phyloP scores from a whole-genome alignment of 2,888 invertebrate genomes.

The Orthosia incerta region DNA sequence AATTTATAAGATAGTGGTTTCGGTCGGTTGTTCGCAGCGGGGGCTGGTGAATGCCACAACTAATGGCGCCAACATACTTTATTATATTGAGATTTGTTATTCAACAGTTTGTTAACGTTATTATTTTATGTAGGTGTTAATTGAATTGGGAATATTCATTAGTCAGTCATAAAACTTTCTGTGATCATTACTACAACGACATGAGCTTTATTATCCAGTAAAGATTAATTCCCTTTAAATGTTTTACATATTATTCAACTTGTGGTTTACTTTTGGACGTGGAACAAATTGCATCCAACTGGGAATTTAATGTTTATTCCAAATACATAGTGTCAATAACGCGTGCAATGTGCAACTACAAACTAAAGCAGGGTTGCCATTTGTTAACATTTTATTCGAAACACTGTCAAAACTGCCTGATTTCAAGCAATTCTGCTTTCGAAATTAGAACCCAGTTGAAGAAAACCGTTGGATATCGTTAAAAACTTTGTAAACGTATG shows the following conservation, averaged over 20 bases:
- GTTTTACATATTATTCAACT: constrained; percentile 39
- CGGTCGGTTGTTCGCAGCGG: constrained; percentile 61
- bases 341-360: constrained; percentile 39
- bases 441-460: constrained; percentile 6
- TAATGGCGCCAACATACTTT: constrained; percentile 70
- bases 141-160: constrained; percentile 68
- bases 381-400: neutral
- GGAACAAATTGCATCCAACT: constrained; percentile 45
- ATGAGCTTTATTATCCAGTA: constrained; percentile 43
- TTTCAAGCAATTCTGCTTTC: neutral
- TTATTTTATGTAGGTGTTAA: constrained; percentile 69
- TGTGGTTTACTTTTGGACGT: constrained; percentile 43
- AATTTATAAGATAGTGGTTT: constrained; percentile 59
- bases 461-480: neutral
- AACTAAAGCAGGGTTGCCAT: constrained; percentile 40
- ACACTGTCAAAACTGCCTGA: neutral
- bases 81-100: constrained; percentile 63
- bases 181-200: constrained; percentile 46
- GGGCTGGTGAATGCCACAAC: constrained; percentile 56
- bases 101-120: constrained; percentile 63
- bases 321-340: constrained; percentile 73
- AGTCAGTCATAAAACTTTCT: constrained; percentile 60
- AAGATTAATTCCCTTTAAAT: constrained; percentile 53
- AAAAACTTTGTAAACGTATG: neutral
- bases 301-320: constrained; percentile 50